Base-by-base conservation (phyloP, 2,113 vertebrate species). In the Centropristis striata region DNA sequence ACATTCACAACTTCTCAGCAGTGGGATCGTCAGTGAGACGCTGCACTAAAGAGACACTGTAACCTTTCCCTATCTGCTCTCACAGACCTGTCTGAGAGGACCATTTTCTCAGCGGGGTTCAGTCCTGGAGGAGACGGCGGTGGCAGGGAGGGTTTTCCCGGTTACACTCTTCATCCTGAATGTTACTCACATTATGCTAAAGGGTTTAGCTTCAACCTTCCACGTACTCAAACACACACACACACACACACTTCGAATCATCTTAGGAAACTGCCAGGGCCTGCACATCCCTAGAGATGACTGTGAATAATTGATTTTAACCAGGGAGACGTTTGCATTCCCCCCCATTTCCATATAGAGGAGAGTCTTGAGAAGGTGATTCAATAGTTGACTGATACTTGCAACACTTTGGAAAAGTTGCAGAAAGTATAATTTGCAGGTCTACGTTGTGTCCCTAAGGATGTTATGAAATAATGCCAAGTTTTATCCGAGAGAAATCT, bases 291-390 rank as follows among this genome's bases (percentile, higher is more conserved):
- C 90, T 72, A 18, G 83, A 92, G 90, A 79, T 59, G 66, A 82
- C 84, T 86, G 75, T 88, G 83, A 90, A 92, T 93, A 92, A 94
- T 88, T 88, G 83, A 92, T 92, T 94, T 89, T 36, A 86, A 88
- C 81, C 86, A 86, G 70, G 64, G 70, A 80, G 71, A 92, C 41
- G 42, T 87, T 90, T 80, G 81, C 67, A 71, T 86, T 44, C n/a
- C 13, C 23, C 21, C 10, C 41, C 39, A 84, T 90, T 90, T 89
- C 82, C 88, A 89, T 85, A 80, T 76, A 83, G 75, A 91, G 79
- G 71, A 64, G 55, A 75, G 63, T 67, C 59, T 79, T 4, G 61
- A 80, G 68, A 82, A 86, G 53, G 82, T 91, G 89, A 92, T 88
- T 90, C 90, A 91, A 87, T 85, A 85, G 80, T 58, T 47, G 41